Percentiles rank a stretch among this genome's conserved stretches.
Evolutionary conservation across 2,113 vertebrate species (phyloP).

Genomic region (Hippocampus barbouri): DNA sequence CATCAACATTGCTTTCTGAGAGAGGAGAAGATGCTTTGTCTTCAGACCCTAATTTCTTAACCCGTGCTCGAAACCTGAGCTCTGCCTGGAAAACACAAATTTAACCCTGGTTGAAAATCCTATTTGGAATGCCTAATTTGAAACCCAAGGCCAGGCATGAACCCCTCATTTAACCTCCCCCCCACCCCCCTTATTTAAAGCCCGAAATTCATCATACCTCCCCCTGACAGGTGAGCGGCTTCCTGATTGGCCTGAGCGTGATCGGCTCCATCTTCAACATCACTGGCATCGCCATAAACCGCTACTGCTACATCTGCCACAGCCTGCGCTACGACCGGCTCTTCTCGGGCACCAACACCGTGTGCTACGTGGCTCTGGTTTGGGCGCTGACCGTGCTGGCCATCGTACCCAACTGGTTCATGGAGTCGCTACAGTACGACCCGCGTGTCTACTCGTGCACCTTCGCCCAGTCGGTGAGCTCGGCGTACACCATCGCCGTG

Average conservation of each 20-base stretch:
- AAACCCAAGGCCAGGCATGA: not conserved
- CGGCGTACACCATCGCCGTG: slow-evolving; percentile 75
- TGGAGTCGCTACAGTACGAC: slow-evolving; percentile 79
- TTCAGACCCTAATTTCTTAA: not conserved
- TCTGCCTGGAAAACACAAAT: not conserved
- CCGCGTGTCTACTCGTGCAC: slow-evolving; percentile 79
- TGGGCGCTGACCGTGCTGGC: slow-evolving; percentile 76
- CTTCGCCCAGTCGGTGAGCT: slow-evolving; percentile 79
- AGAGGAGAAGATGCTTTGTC: too few relatives aligned
- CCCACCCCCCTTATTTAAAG: not conserved
- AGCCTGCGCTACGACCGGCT: slow-evolving; percentile 75
- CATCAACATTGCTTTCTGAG: too few relatives aligned
- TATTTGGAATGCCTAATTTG: not conserved
- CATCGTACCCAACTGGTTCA: slow-evolving; percentile 77
- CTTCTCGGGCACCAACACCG: slow-evolving; percentile 76
- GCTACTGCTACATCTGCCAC: slow-evolving; percentile 83
- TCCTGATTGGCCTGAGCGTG: slow-evolving; percentile 81
- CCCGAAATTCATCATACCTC: not conserved
- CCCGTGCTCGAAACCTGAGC: not conserved
- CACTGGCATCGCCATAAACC: slow-evolving; percentile 79
- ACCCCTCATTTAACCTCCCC: too few relatives aligned
- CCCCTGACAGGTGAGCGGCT: slow-evolving; percentile 73
- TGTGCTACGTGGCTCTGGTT: slow-evolving; percentile 74
- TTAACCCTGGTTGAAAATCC: not conserved
- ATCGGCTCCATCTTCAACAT: slow-evolving; percentile 84